Percentiles rank a stretch among this genome's conserved stretches.
phyloP scores from a whole-genome alignment of 2,888 invertebrate genomes.

The Meandrusa payeni region DNA sequence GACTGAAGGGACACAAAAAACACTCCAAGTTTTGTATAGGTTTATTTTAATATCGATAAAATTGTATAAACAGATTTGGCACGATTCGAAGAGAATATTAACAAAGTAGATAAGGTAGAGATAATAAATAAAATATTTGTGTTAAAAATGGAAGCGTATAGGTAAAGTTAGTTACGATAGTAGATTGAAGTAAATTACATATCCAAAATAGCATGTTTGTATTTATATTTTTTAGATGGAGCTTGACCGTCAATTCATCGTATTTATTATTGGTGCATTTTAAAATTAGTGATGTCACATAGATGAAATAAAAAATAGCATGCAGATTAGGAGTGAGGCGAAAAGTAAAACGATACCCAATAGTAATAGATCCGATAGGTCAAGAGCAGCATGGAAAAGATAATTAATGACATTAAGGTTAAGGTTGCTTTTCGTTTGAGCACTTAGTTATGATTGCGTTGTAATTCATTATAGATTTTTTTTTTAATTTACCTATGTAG shows the following conservation, averaged over 20 bases:
- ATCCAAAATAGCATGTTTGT: conserved; percentile 73
- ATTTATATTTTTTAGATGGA: conserved; percentile 76
- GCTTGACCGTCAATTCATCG: conserved; percentile 72
- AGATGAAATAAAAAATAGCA: conserved; percentile 44
- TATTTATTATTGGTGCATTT: conserved; percentile 70
- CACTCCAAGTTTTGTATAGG: conserved; percentile 41
- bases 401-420: conserved; percentile 71
- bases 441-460: no score
- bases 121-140: conserved; percentile 48
- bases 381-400: conserved; percentile 73
- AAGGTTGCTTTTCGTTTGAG: conserved; percentile 18
- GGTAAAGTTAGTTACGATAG: conserved; percentile 32
- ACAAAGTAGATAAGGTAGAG: conserved; percentile 32
- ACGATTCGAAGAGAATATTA: conserved; percentile 34
- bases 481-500: no score
- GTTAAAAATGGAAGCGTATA: conserved; percentile 58
- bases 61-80: conserved; percentile 49
- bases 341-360: conserved; percentile 62
- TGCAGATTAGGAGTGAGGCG: conserved; percentile 47
- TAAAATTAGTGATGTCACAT: conserved; percentile 38
- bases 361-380: conserved; percentile 72
- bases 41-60: conserved; percentile 50
- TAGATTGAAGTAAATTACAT: conserved; percentile 45
- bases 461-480: no score
- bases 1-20: conserved; percentile 49